These are phyloP conservation scores for Rhea pennata DNA, from an alignment of 2,113 vertebrate genomes.

Conservation along the genomic window DNA sequence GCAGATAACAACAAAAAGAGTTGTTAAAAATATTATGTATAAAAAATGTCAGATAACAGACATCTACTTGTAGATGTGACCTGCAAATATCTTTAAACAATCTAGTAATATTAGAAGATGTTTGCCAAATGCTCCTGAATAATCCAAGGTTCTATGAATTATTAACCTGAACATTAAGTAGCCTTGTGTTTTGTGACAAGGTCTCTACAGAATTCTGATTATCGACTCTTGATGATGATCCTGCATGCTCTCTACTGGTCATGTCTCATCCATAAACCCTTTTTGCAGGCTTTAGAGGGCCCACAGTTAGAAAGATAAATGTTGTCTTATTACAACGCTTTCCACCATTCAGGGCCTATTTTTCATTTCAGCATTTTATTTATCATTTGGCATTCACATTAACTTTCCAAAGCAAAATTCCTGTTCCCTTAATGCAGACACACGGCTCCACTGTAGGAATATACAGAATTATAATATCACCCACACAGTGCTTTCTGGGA, in stretches of 20 bases:
- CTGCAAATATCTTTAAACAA: constrained; percentile 15
- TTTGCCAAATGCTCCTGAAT: constrained; percentile 19
- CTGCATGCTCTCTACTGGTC: not conserved
- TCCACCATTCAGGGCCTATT: not conserved
- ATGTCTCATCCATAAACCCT: not conserved
- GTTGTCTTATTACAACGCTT: not conserved
- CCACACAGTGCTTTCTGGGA: not conserved
- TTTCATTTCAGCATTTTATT: constrained; percentile 30
- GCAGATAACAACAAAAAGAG: not conserved
- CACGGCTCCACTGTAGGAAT: not conserved
- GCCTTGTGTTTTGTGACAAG: rapidly evolving
- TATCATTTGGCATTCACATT: not conserved
- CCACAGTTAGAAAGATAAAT: not conserved
- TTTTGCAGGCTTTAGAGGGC: not conserved
- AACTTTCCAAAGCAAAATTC: not conserved
- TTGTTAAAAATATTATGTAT: not conserved
- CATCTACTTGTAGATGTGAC: not conserved
- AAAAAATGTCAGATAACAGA: not conserved
- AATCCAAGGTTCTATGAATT: not conserved
- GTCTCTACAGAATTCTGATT: not conserved
- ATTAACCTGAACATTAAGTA: not conserved
- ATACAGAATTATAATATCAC: not conserved
- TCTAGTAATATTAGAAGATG: not conserved
- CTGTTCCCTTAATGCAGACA: not conserved
- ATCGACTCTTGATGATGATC: not conserved